Evolutionary conservation across 2,888 invertebrate genomes (phyloP).

Genomic region (Cyclophora punctaria): DNA sequence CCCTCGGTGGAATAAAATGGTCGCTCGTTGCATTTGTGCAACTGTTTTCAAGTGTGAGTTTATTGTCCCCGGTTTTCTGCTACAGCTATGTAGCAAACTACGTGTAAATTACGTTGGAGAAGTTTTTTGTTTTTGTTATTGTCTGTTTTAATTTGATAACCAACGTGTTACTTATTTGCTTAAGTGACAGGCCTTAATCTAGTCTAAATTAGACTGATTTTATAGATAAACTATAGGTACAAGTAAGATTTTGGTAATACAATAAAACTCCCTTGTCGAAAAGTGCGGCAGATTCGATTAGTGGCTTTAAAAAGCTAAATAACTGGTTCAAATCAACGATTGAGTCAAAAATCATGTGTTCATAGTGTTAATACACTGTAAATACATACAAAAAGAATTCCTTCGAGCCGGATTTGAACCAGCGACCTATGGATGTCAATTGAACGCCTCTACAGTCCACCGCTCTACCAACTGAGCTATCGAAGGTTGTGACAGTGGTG

Average conservation of each 20-base stretch:
- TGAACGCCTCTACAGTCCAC: conserved; percentile 59
- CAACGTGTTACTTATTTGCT: too few relatives aligned
- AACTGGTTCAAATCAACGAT: too few relatives aligned
- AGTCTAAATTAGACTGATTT: too few relatives aligned
- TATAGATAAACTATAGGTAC: too few relatives aligned
- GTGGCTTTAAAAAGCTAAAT: too few relatives aligned
- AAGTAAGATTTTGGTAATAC: too few relatives aligned
- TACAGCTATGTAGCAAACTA: conserved; percentile 3
- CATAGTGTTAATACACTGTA: too few relatives aligned
- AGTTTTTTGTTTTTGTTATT: background rate
- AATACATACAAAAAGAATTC: conserved; percentile 26
- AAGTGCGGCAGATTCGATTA: too few relatives aligned
- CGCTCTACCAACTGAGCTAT: conserved; percentile 70
- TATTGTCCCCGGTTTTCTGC: conserved; percentile 15
- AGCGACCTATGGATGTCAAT: conserved; percentile 68
- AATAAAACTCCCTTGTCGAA: too few relatives aligned
- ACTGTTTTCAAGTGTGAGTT: conserved; percentile 26
- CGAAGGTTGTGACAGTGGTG: conserved; percentile 41
- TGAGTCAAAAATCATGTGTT: too few relatives aligned
- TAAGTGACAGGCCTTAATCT: too few relatives aligned
- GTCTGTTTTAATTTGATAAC: background rate
- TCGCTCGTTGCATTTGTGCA: conserved; percentile 32
- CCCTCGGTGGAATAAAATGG: conserved; percentile 28
- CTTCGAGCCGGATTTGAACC: conserved; percentile 77
- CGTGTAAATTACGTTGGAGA: conserved; percentile 12